Evolutionary conservation across 2,888 invertebrate genomes (phyloP).

Genomic region (Plagodis dolabraria): DNA sequence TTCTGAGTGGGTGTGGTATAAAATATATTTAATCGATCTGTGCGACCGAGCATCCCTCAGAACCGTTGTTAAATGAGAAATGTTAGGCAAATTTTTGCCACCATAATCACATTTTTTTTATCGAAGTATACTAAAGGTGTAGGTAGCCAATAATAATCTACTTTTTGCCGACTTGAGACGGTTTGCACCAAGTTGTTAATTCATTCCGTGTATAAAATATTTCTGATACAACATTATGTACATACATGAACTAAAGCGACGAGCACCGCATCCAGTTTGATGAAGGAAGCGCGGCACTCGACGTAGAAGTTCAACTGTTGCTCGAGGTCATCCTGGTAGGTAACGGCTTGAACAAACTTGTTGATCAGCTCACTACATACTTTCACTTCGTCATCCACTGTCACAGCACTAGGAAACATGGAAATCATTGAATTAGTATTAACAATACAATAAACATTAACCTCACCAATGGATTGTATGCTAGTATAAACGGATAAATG

Average conservation of each 20-base stretch:
- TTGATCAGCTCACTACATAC: slow-evolving; percentile 94
- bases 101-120: no score
- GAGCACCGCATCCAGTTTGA: slow-evolving; percentile 95
- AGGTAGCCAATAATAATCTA: background rate
- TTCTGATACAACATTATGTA: no score
- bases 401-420: slow-evolving; percentile 88
- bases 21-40: no score
- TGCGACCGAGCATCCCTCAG: no score
- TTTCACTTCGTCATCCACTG: slow-evolving; percentile 96
- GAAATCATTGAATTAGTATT: background rate
- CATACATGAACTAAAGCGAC: slow-evolving; percentile 93
- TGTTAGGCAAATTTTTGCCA: no score
- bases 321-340: slow-evolving; percentile 94
- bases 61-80: no score
- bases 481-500: no score
- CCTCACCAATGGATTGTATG: no score
- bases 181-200: background rate
- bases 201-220: no score
- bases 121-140: no score
- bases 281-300: slow-evolving; percentile 95
- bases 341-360: slow-evolving; percentile 91
- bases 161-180: background rate
- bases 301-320: slow-evolving; percentile 97
- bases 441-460: no score
- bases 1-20: no score